Percentiles rank a stretch among this genome's conserved stretches.
These are phyloP conservation scores for Scelioninae gen. 1 DNA, from an alignment of 2,888 invertebrate species.

Conservation along the genomic window DNA sequence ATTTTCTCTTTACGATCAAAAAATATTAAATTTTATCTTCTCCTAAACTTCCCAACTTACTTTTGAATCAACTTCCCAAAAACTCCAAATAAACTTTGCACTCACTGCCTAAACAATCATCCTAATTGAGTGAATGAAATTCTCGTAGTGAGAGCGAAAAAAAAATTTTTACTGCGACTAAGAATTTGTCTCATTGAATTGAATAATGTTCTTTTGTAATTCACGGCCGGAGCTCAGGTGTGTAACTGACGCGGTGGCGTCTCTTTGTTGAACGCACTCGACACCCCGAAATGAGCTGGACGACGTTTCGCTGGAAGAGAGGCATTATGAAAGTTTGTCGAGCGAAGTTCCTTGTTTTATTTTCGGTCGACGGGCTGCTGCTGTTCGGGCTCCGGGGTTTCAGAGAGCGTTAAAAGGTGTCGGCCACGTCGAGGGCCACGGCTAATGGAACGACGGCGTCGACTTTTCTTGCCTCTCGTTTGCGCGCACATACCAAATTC, in stretches of 20 bases:
- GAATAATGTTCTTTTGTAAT: background rate
- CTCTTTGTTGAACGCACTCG: constrained; percentile 58
- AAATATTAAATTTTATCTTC: too few relatives aligned
- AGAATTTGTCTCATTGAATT: too few relatives aligned
- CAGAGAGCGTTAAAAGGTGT: too few relatives aligned
- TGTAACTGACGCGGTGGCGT: constrained; percentile 26
- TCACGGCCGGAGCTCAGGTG: constrained; percentile 32
- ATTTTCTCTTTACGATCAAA: too few relatives aligned
- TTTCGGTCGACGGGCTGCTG: constrained; percentile 67
- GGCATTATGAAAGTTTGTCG: constrained; percentile 74
- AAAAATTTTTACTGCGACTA: background rate
- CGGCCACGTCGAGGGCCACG: constrained; percentile 57
- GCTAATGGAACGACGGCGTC: constrained; percentile 67
- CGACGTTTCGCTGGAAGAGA: constrained; percentile 71
- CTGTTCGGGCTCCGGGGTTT: constrained; percentile 44
- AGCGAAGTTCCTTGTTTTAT: constrained; percentile 74
- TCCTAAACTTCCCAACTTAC: too few relatives aligned
- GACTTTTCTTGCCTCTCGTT: constrained; percentile 48
- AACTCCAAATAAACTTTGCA: too few relatives aligned
- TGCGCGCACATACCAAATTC: constrained; percentile 20
- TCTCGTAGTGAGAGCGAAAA: background rate
- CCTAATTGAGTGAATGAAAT: too few relatives aligned
- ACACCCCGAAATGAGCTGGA: constrained; percentile 71
- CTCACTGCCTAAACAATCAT: too few relatives aligned
- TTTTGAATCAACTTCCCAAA: too few relatives aligned